Conservation (phyloP, 2,113 vertebrate genomes). For the Dasyurus viverrinus region DNA sequence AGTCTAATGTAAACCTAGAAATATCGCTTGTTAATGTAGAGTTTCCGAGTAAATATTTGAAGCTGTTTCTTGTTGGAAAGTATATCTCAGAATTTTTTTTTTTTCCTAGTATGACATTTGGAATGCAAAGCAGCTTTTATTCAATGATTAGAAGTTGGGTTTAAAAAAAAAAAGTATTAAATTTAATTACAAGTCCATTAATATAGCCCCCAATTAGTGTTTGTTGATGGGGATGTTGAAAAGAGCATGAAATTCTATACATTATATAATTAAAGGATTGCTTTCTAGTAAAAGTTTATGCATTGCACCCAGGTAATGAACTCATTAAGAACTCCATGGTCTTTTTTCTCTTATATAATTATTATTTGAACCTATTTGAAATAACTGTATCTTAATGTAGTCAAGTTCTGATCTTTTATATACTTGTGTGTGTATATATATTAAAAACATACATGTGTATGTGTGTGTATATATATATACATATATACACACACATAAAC, state of each 20-base stretch:
- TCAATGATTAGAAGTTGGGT: conserved; percentile 26
- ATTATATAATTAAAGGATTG: background rate
- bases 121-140: conserved; percentile 1
- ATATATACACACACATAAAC: too few species aligned
- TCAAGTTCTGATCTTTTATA: background rate
- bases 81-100: background rate
- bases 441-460: too few species aligned
- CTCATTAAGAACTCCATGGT: conserved; percentile 40
- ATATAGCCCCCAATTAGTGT: background rate
- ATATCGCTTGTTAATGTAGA: background rate
- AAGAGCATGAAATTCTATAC: background rate
- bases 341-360: conserved; percentile 36
- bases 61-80: conserved; percentile 3
- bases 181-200: background rate
- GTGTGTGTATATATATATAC: background rate
- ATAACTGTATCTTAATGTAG: conserved; percentile 25
- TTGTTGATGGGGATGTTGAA: background rate
- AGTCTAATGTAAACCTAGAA: background rate
- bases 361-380: conserved; percentile 34
- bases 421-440: background rate
- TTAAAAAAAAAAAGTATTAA: background rate
- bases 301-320: conserved; percentile 29
- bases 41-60: conserved; percentile 49
- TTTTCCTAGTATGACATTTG: conserved; percentile 26
- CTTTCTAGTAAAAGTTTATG: conserved; percentile 44